These are phyloP conservation scores for Platygyra sinensis DNA, from an alignment of 64 coral and sea anemone genomes.

Conservation along the genomic window DNA sequence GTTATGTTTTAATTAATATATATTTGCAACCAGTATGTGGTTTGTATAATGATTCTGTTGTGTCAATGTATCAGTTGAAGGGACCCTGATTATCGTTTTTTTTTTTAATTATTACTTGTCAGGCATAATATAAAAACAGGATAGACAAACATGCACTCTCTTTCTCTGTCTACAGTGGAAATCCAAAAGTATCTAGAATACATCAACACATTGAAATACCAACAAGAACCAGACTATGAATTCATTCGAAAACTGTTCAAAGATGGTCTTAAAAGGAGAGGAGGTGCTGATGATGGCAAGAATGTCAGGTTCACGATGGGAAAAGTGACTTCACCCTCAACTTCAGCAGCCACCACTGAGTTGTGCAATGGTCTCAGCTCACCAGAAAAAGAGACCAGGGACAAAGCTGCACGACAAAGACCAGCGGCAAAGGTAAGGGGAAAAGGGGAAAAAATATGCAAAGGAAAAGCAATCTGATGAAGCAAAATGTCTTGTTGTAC, in stretches of 20 bases:
- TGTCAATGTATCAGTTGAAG: not conserved
- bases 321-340: not conserved
- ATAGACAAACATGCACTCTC: too few relatives aligned
- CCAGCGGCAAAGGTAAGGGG: not conserved
- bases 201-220: slow-evolving; percentile 68
- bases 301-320: slow-evolving; percentile 65
- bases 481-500: too few relatives aligned
- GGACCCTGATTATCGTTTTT: too few relatives aligned
- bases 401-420: slow-evolving; percentile 13
- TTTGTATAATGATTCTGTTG: not conserved
- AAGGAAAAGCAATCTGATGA: not conserved
- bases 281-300: slow-evolving; percentile 77
- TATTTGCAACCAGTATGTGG: too few relatives aligned
- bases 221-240: slow-evolving; percentile 81
- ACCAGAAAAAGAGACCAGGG: not conserved
- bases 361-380: slow-evolving; percentile 8
- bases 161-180: slow-evolving; percentile 49
- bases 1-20: too few relatives aligned
- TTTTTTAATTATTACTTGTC: too few relatives aligned
- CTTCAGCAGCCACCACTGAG: not conserved
- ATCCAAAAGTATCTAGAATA: slow-evolving; percentile 84
- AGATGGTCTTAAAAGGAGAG: slow-evolving; percentile 84
- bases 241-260: slow-evolving; percentile 76
- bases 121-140: too few relatives aligned
- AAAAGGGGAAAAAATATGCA: not conserved